Evolutionary conservation across 2,113 vertebrate genomes (phyloP).

Genomic region (Sceloporus undulatus): DNA sequence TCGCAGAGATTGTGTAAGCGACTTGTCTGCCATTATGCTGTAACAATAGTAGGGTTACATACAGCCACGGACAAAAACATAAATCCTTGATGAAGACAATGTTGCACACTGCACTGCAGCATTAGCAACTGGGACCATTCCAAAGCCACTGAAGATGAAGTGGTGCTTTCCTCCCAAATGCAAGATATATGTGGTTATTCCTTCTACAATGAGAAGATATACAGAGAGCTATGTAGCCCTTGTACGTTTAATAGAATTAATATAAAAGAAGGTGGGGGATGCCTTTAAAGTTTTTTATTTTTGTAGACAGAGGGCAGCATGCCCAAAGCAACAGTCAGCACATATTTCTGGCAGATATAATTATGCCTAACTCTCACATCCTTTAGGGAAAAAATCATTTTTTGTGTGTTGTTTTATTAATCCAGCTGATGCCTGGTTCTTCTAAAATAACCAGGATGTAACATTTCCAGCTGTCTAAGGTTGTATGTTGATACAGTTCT

Average conservation of each 20-base stretch:
- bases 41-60: background rate
- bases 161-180: background rate
- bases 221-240: constrained; percentile 22
- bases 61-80: background rate
- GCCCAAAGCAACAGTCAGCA: constrained; percentile 63
- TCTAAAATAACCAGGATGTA: constrained; percentile 27
- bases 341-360: constrained; percentile 16
- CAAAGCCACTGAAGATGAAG: background rate
- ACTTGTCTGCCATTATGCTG: background rate
- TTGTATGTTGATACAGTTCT: too few species aligned
- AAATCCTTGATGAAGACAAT: constrained; percentile 20
- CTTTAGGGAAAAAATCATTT: constrained; percentile 12
- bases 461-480: constrained; percentile 4
- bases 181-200: background rate
- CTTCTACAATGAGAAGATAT: background rate
- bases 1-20: constrained; percentile 26
- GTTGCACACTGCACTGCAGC: background rate
- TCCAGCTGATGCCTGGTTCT: background rate
- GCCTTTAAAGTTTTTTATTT: constrained; percentile 48
- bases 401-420: constrained; percentile 35
- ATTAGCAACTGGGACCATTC: background rate
- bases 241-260: background rate
- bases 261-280: constrained; percentile 4
- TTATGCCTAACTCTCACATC: constrained; percentile 19
- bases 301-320: constrained; percentile 82